Percentiles rank a stretch among this genome's conserved stretches.
Evolutionary conservation across 2,888 invertebrate genomes (phyloP).

Genomic region (Melipona bicolor): DNA sequence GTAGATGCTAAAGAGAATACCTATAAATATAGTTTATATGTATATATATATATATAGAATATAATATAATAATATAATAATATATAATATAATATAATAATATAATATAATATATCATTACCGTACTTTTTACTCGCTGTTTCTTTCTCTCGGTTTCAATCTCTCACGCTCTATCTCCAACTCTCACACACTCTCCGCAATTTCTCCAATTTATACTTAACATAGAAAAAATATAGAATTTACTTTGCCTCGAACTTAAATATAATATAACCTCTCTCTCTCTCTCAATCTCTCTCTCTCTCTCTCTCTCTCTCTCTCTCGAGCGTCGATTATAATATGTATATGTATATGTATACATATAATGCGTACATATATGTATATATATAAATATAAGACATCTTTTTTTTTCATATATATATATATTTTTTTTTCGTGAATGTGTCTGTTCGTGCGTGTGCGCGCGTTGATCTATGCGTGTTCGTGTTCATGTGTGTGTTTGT

Average conservation of each 20-base stretch:
- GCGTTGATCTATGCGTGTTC: neutral
- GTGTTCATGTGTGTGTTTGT: constrained; percentile 26
- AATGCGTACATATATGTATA: constrained; percentile 45
- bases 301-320: constrained; percentile 62
- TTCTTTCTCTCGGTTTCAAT: constrained; percentile 50
- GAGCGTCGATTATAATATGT: constrained; percentile 72
- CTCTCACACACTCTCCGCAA: constrained; percentile 8
- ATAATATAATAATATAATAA: constrained; percentile 65
- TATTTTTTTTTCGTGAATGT: constrained; percentile 20
- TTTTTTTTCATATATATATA: neutral
- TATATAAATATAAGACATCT: constrained; percentile 59
- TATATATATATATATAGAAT: constrained; percentile 65
- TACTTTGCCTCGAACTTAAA: constrained; percentile 83
- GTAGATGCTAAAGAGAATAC: constrained; percentile 81
- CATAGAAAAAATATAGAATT: constrained; percentile 84
- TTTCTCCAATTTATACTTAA: constrained; percentile 80
- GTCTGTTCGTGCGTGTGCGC: constrained; percentile 28
- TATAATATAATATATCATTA: constrained; percentile 70
- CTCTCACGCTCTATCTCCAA: constrained; percentile 52
- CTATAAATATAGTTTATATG: constrained; percentile 80
- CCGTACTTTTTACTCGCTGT: constrained; percentile 71
- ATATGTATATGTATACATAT: constrained; percentile 64
- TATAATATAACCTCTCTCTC: constrained; percentile 79
- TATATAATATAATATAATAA: constrained; percentile 67
- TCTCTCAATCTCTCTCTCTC: constrained; percentile 44